Base-by-base conservation (phyloP, 2,888 invertebrate species). In the Cheilosia grossa region DNA sequence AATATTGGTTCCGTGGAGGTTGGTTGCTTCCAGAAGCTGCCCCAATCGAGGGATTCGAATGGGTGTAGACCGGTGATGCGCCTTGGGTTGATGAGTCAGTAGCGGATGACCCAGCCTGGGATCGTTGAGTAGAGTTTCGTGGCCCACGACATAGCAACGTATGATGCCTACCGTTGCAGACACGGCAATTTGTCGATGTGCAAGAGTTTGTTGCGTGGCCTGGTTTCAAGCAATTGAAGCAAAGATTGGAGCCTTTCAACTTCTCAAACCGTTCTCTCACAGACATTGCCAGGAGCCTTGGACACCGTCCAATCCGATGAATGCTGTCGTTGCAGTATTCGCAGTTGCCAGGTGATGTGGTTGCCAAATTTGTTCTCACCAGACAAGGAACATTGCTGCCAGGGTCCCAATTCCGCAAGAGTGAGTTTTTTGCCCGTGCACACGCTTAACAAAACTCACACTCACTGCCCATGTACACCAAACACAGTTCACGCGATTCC, bases 181-280 rank as follows among this genome's bases (percentile, higher is more conserved):
- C 21, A 21, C 21, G 21, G 21, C 21, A 21, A 21, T 21, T 21
- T 21, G 24, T 24, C 24, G 24, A 24, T 24, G 24, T 4, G 24
- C 24, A 24, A 24, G 24, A 24, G 24, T 4, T 24, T 24, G 67
- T 79, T 54, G 56, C 37, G 44, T 69, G 74, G 0, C 73, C 82
- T 49, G 33, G 64, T 42, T 40, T 67, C 10, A 75, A 56, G 51
- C 70, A 70, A 33, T 82, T 77, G 17, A 77, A 77, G 27, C 75
- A 82, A n/a, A 74, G 42, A 44, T 70, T 70, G 2, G 58, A 77
- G 4, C 64, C 58, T 40, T 53, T 49, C 1, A 77, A 33, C 13
- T 10, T 56, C 10, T 58, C 15, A 27, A 80, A 80, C 9, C 61
- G 37, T 56, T 74, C 73, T 56, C 37, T 33, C 19, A 72, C 69